Conservation (phyloP, 2,113 vertebrate genomes). For the Phainopepla nitens region DNA sequence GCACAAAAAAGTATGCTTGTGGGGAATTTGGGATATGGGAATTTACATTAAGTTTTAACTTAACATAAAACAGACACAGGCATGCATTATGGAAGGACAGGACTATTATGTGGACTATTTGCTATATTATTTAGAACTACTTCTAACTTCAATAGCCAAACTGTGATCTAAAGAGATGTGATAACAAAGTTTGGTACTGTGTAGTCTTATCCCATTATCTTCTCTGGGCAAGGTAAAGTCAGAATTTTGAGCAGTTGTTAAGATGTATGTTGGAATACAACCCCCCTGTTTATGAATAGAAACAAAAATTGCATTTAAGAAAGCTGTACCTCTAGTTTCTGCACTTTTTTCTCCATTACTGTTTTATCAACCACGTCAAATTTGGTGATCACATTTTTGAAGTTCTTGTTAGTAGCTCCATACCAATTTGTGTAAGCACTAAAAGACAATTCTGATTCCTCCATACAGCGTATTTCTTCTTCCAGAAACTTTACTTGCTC, state of each 20-base stretch:
- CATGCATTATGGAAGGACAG: background rate
- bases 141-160: background rate
- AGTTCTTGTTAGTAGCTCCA: slow-evolving; percentile 79
- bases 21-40: background rate
- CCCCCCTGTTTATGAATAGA: background rate
- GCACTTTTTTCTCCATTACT: slow-evolving; percentile 86
- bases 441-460: slow-evolving; percentile 85
- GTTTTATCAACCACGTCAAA: slow-evolving; percentile 79
- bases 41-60: background rate
- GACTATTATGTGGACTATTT: background rate
- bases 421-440: slow-evolving; percentile 86
- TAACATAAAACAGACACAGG: background rate
- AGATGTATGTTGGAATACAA: background rate
- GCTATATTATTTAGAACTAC: background rate
- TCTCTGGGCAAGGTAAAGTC: background rate
- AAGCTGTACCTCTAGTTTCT: slow-evolving; percentile 85
- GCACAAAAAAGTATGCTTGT: background rate
- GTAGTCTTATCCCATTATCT: background rate
- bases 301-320: background rate
- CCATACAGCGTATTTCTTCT: slow-evolving; percentile 86
- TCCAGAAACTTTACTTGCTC: slow-evolving; percentile 89
- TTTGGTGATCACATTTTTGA: slow-evolving; percentile 73
- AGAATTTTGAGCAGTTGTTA: background rate
- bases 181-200: background rate
- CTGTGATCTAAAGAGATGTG: background rate